Percentiles rank a stretch among this genome's conserved stretches.
Evolutionary conservation across 2,797 vertebrate species (phyloP).

Genomic region (Poeciliopsis infans): DNA sequence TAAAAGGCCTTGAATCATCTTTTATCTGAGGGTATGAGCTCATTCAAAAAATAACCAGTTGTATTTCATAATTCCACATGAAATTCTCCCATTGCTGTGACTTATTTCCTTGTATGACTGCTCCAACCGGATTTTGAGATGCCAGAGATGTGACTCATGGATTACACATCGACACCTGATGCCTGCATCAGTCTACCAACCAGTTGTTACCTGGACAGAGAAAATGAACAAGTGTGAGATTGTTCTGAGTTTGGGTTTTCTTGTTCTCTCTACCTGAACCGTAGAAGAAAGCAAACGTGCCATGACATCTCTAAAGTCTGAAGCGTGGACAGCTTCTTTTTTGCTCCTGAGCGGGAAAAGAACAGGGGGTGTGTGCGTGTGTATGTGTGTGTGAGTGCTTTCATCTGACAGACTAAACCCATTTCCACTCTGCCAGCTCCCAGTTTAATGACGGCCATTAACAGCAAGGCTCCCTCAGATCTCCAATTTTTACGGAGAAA

Average conservation of each 20-base stretch:
- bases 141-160: constrained; percentile 4
- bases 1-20: background rate
- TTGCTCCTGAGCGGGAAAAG: constrained; percentile 1
- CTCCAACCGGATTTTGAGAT: background rate
- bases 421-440: constrained; percentile 52
- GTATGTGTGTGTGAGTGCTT: constrained; percentile 19
- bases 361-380: background rate
- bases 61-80: background rate
- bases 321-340: constrained; percentile 26
- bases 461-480: constrained; percentile 51
- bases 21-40: background rate
- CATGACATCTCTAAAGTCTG: constrained; percentile 45
- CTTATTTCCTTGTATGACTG: background rate
- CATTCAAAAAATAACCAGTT: background rate
- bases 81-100: background rate
- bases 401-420: constrained; percentile 54
- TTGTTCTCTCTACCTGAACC: constrained; percentile 9
- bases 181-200: background rate
- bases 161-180: background rate
- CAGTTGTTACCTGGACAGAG: background rate
- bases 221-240: background rate
- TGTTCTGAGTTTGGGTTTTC: background rate
- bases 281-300: background rate
- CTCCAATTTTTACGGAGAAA: constrained; percentile 56
- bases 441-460: constrained; percentile 58